Base-by-base conservation (phyloP, 2,113 vertebrate species). In the Psophia crepitans region DNA sequence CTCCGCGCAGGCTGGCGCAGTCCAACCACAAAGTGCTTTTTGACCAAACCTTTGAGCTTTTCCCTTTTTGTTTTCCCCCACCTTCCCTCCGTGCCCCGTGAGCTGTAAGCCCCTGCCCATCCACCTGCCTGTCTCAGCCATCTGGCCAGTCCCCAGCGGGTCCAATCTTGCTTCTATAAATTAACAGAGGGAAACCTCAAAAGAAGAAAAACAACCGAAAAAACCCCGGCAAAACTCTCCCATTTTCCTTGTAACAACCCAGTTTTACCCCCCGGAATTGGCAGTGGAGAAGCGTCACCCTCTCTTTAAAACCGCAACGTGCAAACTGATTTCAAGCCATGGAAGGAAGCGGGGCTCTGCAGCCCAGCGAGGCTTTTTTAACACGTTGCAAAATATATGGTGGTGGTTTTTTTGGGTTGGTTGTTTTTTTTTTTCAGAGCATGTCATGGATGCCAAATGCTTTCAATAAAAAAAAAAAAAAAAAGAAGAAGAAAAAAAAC, bases 311-410 rank as follows among this genome's bases (percentile, higher is more conserved):
- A 43, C 75, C 30, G 6, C 54, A 14, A 4, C 0, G 2, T 37
- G 27, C 63, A 64, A 46, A 48, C 26, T 48, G 43, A 8, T 88
- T 65, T 84, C 69, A 83, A 43, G 90, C 56, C 37, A 23, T n/a
- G 68, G 76, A 49, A 84, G 91, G 88, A 48, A 63, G 28, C 0
- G 9, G 66, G 83, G 77, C 63, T 73, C 91, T 74, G 76, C 79
- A 68, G 86, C 81, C 84, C 91, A 41, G 87, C 89, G 65, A 75
- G 77, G 75, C 68, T 96, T 91, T 75, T 78, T 96, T 88, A 91
- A 90, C 97, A 83, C 66, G 1, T 56, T 35, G 60, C 89, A 91
- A 87, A 94, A 93, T 80, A 96, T 49, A 77, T 80, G 80, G 95
- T 85, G 93, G 17, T 21, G 86, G 6, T 16, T 28, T 37, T 10